Evolutionary conservation across 2,797 vertebrate species (phyloP), one percentile per base, ranked within the genome.

Genomic region (Lepilemur septentrionalis): DNA sequence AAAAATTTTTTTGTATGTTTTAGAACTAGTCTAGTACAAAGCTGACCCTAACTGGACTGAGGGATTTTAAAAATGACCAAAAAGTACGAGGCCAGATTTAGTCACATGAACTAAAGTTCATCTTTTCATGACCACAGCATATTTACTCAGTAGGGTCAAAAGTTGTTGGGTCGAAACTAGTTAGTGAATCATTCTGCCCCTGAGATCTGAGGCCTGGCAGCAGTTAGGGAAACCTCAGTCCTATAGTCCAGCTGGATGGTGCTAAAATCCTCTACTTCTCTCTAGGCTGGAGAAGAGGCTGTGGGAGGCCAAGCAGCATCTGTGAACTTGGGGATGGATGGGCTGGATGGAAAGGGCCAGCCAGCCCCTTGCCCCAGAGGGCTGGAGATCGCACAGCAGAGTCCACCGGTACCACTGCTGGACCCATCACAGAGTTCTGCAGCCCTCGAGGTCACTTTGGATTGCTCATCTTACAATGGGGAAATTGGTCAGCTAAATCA

Each of bases 121-220:
- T 48, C 55, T 84, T 90, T 80, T 86, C n/a, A 92, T 28, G 30
- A 87, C 11, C 38, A 79, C 38, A 75, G 59, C 11, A 13, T 92
- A 95, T 95, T 97, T 93, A 91, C 63, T 92, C 78, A 89, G 46
- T 48, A 50, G 79, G 25, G 78, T 94, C 85, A 93, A 93, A 46
- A 83, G 82, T 7, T 95, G 67, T 78, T 91, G 93, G 72, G 50
- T 57, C 52, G 28, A 90, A 95, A 88, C 30, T 63, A 61, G 57
- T 52, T 67, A 82, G 46, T 83, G 79, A 84, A 43, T 93, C 70
- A 72, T n/a, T 43, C n/a, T 43, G 85, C 28, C 57, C 5, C 3
- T 10, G 61, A 87, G 75, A 52, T 28, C 48, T 35, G 25, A 18
- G 72, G 41, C 28, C 41, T 46, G 67, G 78, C 0, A 73, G 12